phyloP scores from a whole-genome alignment of 2,888 invertebrate species.

The Sthenelais limicola region DNA sequence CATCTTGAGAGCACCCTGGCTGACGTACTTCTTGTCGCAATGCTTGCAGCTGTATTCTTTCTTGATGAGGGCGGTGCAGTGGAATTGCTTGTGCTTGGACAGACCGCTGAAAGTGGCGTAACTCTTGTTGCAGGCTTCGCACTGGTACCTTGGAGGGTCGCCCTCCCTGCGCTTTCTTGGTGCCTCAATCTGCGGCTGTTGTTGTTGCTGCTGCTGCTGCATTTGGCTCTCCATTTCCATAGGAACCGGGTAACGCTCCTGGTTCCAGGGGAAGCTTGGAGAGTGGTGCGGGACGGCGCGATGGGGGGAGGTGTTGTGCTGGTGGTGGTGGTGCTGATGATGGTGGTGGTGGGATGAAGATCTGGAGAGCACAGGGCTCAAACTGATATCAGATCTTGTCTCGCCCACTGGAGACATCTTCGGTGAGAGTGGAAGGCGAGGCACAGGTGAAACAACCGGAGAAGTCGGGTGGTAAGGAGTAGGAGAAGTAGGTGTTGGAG shows the following conservation, averaged over 20 bases:
- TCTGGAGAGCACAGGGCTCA: too few species aligned
- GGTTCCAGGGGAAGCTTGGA: not conserved
- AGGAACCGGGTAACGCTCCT: not conserved
- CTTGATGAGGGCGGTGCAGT: slow-evolving; percentile 81
- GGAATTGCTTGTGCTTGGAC: slow-evolving; percentile 95
- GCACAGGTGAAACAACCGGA: too few species aligned
- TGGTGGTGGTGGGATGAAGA: too few species aligned
- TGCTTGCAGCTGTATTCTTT: slow-evolving; percentile 96
- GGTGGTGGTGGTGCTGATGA: too few species aligned
- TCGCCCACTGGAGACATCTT: too few species aligned
- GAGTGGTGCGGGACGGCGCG: too few species aligned
- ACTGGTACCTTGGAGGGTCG: slow-evolving; percentile 69
- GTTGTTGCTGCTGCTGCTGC: not conserved
- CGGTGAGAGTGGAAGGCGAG: too few species aligned
- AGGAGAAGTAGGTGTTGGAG: not conserved
- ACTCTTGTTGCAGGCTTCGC: slow-evolving; percentile 93
- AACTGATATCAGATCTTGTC: too few species aligned
- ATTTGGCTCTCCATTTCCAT: not conserved
- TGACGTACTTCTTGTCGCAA: slow-evolving; percentile 96
- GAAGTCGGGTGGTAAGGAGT: not conserved
- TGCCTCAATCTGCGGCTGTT: not conserved
- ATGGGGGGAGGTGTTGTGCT: too few species aligned
- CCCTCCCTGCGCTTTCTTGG: slow-evolving; percentile 14
- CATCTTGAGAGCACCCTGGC: slow-evolving; percentile 97
- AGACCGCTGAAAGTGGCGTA: slow-evolving; percentile 96